Evolutionary conservation across 2,797 vertebrate genomes (phyloP).

Genomic region (Falco biarmicus): DNA sequence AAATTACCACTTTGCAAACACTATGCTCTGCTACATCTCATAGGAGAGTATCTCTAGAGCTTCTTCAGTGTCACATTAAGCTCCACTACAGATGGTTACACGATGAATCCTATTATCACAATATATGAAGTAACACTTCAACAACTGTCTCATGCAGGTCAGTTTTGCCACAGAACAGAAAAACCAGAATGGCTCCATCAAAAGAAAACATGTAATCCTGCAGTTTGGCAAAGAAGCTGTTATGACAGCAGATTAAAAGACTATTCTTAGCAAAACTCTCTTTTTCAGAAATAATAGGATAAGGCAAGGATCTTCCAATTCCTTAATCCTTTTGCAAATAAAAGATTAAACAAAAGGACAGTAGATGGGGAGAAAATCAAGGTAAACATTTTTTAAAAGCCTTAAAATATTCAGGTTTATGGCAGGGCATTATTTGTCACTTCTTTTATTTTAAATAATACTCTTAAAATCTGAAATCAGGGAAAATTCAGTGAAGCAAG

Average conservation of each 20-base stretch:
- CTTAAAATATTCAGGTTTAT: not conserved
- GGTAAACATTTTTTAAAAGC: not conserved
- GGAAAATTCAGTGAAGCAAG: not conserved
- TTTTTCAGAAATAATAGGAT: conserved; percentile 48
- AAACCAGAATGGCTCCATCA: not conserved
- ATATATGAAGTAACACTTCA: not conserved
- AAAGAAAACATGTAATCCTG: not conserved
- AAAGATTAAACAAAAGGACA: not conserved
- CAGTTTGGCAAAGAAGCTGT: not conserved
- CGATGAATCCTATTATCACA: conserved; percentile 13
- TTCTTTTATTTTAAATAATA: not conserved
- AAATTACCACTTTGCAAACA: not conserved
- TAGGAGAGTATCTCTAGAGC: not conserved
- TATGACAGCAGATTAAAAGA: conserved; percentile 33
- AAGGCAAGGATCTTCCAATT: conserved; percentile 22
- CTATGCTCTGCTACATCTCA: not conserved
- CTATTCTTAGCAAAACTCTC: conserved; percentile 42
- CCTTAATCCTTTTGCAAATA: conserved; percentile 41
- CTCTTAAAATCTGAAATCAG: not conserved
- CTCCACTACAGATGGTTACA: not conserved
- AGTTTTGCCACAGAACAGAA: not conserved
- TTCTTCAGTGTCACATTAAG: not conserved
- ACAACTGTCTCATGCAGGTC: conserved; percentile 5
- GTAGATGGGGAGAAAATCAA: not conserved
- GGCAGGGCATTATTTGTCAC: not conserved